Evolutionary conservation across 2,797 vertebrate species (phyloP).

Genomic region (Catamblyrhynchus diadema): DNA sequence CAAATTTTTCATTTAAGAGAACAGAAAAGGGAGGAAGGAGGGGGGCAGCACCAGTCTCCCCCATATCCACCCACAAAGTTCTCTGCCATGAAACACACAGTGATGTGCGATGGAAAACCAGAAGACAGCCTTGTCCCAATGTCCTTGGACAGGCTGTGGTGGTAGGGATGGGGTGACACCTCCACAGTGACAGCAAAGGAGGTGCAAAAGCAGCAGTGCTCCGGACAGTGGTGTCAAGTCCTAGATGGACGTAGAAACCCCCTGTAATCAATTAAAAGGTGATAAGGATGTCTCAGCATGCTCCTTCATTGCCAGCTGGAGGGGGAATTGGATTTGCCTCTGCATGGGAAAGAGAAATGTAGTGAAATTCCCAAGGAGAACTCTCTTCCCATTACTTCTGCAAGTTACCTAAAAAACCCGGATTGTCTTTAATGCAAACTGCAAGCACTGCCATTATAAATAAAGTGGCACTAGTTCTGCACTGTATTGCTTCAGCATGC

Average conservation of each 20-base stretch:
- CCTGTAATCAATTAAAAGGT: not conserved
- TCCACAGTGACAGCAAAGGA: not conserved
- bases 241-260: not conserved
- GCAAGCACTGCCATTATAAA: not conserved
- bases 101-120: not conserved
- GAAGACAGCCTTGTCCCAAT: not conserved
- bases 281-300: not conserved
- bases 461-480: not conserved
- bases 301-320: not conserved
- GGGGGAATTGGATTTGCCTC: not conserved
- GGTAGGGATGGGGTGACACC: not conserved
- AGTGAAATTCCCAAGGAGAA: not conserved
- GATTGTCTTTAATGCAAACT: not conserved
- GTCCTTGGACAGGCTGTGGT: accelerated
- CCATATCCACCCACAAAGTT: not conserved
- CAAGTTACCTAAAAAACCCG: not conserved
- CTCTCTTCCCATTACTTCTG: not conserved
- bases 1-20: not conserved
- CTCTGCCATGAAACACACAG: not conserved
- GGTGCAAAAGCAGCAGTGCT: not conserved
- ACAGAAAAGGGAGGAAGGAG: not conserved
- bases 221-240: not conserved
- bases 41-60: not conserved
- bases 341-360: not conserved
- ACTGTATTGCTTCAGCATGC: not conserved